These are phyloP conservation scores for Rhagium mordax DNA, from an alignment of 2,888 invertebrate species.

Conservation along the genomic window DNA sequence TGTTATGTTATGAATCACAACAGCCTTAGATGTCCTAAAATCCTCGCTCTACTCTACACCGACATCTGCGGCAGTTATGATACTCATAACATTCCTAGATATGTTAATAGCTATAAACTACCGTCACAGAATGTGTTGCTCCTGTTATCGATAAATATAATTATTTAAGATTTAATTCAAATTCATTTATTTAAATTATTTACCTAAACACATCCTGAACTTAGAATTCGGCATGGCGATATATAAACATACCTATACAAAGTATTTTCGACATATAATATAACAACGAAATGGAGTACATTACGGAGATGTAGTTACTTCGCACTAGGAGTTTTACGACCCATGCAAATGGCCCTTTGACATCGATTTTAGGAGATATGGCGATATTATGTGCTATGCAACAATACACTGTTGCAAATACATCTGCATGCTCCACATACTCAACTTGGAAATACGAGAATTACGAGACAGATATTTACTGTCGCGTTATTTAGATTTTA, in stretches of 20 bases:
- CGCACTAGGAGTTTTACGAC: slow-evolving; percentile 57
- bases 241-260: slow-evolving; percentile 3
- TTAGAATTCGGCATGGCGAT: background rate
- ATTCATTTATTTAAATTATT: background rate
- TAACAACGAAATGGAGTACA: slow-evolving; percentile 44
- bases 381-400: slow-evolving; percentile 53
- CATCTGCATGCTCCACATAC: slow-evolving; percentile 18
- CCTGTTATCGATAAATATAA: background rate
- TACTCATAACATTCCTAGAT: too few species aligned
- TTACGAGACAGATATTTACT: slow-evolving; percentile 36
- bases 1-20: too few species aligned
- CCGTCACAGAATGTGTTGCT: background rate
- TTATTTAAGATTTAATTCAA: background rate
- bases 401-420: slow-evolving; percentile 56
- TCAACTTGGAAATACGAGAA: slow-evolving; percentile 10
- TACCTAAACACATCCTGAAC: background rate
- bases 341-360: slow-evolving; percentile 60
- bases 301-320: slow-evolving; percentile 55
- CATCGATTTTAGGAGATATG: slow-evolving; percentile 59
- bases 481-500: slow-evolving; percentile 49
- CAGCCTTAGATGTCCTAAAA: too few species aligned
- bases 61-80: too few species aligned
- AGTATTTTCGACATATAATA: slow-evolving; percentile 21
- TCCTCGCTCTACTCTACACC: too few species aligned
- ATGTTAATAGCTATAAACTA: too few species aligned